Percentiles rank a stretch among this genome's conserved stretches.
These are phyloP conservation scores for Cromileptes altivelis DNA, from an alignment of 2,113 vertebrate species.

Conservation along the genomic window DNA sequence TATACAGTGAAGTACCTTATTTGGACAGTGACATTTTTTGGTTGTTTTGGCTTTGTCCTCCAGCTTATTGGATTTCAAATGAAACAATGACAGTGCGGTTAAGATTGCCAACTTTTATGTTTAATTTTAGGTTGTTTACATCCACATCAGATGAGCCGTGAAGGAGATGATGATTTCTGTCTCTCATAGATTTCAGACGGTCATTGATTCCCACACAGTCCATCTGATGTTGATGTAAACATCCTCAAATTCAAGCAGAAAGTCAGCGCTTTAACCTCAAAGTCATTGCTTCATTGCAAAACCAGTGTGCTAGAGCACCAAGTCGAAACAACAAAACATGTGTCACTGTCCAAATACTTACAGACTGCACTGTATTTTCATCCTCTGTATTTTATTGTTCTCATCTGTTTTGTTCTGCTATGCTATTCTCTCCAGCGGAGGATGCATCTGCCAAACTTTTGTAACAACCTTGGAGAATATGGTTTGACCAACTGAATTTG, in stretches of 20 bases:
- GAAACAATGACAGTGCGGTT: neutral
- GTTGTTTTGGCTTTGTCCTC: conserved; percentile 7
- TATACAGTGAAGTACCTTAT: neutral
- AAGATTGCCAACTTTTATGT: neutral
- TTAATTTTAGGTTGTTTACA: conserved; percentile 22
- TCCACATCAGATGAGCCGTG: neutral
- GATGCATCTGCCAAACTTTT: conserved; percentile 58
- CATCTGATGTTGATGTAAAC: conserved; percentile 18
- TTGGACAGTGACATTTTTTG: conserved; percentile 6
- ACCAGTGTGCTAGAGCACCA: neutral
- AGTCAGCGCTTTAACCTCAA: conserved; percentile 29
- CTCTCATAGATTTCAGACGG: neutral
- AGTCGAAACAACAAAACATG: conserved; percentile 42
- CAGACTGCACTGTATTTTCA: conserved; percentile 47
- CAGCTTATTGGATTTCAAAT: conserved; percentile 8
- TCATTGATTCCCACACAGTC: neutral
- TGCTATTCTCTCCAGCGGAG: conserved; percentile 49
- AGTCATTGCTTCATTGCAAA: conserved; percentile 23
- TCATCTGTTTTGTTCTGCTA: conserved; percentile 62
- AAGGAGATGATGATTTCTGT: neutral
- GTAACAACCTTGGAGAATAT: conserved; percentile 59
- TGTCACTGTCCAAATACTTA: conserved; percentile 26
- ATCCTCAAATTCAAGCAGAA: conserved; percentile 32
- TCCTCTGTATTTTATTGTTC: conserved; percentile 60
- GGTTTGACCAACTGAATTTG: conserved; percentile 48